A percentile compares a stretch with the other conserved stretches of the same genome.
Conservation (phyloP, 2,113 vertebrate species). For the Mionectes macconnelli region DNA sequence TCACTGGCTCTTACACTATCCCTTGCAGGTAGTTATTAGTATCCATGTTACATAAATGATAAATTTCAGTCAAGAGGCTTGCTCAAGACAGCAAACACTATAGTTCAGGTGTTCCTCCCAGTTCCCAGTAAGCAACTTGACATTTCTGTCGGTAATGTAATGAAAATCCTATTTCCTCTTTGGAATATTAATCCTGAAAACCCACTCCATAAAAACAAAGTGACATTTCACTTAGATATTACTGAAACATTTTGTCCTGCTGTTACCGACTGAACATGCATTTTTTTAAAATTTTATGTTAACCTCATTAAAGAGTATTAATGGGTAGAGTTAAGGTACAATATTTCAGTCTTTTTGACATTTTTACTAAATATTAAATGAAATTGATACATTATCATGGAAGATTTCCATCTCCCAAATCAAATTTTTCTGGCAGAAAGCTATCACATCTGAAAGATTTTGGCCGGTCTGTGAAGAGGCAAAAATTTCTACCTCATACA, state of each 20-base stretch:
- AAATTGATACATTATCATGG: background rate
- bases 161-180: background rate
- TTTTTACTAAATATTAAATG: slow-evolving; percentile 16
- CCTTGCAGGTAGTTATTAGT: slow-evolving; percentile 5
- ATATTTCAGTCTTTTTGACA: background rate
- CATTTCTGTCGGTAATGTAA: background rate
- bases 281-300: background rate
- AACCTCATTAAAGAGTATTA: background rate
- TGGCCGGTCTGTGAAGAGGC: background rate
- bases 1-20: background rate
- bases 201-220: background rate
- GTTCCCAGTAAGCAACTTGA: background rate
- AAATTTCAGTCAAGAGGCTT: background rate
- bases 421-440: background rate
- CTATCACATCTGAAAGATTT: background rate
- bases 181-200: slow-evolving; percentile 19
- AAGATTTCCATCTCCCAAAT: slow-evolving; percentile 1
- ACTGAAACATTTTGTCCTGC: background rate
- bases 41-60: background rate
- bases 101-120: background rate
- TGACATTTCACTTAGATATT: background rate
- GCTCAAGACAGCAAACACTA: background rate
- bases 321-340: background rate
- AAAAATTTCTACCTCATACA: background rate
- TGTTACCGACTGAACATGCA: background rate